Evolutionary conservation across 2,113 vertebrate genomes (phyloP), one percentile per base, ranked within the genome.

Genomic region (Castor canadensis): DNA sequence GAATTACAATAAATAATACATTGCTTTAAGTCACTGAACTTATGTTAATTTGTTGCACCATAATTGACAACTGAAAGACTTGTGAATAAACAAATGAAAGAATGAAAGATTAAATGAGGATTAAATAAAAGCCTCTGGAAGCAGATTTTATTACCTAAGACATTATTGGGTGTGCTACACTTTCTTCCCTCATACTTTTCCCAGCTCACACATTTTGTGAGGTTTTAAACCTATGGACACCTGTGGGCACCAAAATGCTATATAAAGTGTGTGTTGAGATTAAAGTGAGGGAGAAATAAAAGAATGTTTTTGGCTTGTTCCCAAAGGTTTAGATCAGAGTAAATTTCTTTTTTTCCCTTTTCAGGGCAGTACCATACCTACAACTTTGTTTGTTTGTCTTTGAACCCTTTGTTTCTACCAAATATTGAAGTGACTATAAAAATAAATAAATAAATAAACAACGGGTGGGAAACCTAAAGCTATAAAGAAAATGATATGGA

Each of bases 371-470:
- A 86, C 81, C 38, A 81, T 62, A 12, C 5, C 35, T 16, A 86
- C 87, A 64, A 30, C 35, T 82, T 76, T 58, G 40, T 73, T 56
- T 47, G 47, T 54, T 67, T 60, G 60, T 45, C 28, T 62, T 40
- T 20, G 19, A 66, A 66, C 2, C 22, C 11, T 75, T 91, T 6
- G 52, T 94, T 82, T 93, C 79, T 67, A 83, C 26, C 56, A 82
- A 96, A 94, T 94, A 71, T 56, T 86, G 49, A 94, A 79, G 45
- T 54, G 32, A 75, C 83, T 94, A 32, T 30, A 75, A 87, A 85
- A 77, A 75, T 83, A 69, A 85, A 52, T 10, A 15, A 52, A 52
- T 10, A 58, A 58, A 20, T 17, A 58, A 58, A 58, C 3, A 81
- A 26, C 13, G 93, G 15, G 5, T 17, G 1, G 20, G 49, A 81